Conservation (phyloP, 2,888 invertebrate genomes). For the Nomada ruficornis region DNA sequence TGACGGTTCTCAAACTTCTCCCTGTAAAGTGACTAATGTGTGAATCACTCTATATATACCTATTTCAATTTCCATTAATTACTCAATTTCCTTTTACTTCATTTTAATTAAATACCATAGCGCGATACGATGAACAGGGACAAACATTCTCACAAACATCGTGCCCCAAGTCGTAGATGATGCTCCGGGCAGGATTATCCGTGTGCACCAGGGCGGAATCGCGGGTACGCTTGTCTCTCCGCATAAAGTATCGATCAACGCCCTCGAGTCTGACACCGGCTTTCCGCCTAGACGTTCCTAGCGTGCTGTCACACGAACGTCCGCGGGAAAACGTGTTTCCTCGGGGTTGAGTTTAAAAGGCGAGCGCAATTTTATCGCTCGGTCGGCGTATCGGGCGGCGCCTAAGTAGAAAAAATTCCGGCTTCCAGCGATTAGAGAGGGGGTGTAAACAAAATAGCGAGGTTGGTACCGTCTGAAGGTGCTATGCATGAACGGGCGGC, state of each 20-base stretch:
- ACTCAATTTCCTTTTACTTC: too few species aligned
- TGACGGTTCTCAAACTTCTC: too few species aligned
- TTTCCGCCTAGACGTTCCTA: slow-evolving; percentile 21
- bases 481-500: slow-evolving; percentile 73
- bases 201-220: slow-evolving; percentile 18
- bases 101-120: too few species aligned
- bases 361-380: slow-evolving; percentile 31
- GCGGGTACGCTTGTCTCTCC: slow-evolving; percentile 31
- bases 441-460: slow-evolving; percentile 52
- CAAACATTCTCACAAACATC: not conserved
- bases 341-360: slow-evolving; percentile 25
- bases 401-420: slow-evolving; percentile 15
- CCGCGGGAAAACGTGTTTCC: not conserved
- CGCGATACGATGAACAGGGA: not conserved
- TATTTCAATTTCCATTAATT: too few species aligned
- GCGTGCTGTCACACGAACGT: slow-evolving; percentile 26
- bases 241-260: slow-evolving; percentile 55
- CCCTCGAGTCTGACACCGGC: slow-evolving; percentile 37
- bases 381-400: slow-evolving; percentile 4
- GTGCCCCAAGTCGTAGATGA: not conserved
- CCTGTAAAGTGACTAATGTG: too few species aligned
- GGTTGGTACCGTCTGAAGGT: slow-evolving; percentile 35
- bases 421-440: slow-evolving; percentile 39
- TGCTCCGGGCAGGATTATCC: slow-evolving; percentile 14
- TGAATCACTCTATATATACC: too few species aligned